These are phyloP conservation scores for Sapajus apella DNA, from an alignment of 2,113 vertebrate genomes.

Conservation along the genomic window DNA sequence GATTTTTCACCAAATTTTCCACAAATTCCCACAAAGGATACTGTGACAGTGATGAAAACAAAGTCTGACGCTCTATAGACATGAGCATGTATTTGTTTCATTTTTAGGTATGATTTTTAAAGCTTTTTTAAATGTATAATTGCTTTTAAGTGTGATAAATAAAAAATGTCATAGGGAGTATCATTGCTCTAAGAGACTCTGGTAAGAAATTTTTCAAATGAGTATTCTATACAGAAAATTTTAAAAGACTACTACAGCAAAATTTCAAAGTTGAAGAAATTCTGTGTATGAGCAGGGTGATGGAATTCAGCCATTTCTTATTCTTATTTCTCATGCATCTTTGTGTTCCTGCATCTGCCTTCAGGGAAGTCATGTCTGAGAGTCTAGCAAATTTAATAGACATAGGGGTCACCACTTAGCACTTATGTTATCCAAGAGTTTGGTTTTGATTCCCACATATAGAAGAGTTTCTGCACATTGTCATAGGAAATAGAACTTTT, in stretches of 20 bases:
- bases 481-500: background rate
- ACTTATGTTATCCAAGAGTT: background rate
- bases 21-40: background rate
- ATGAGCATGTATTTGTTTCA: background rate
- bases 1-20: background rate
- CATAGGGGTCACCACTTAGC: background rate
- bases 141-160: background rate
- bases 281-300: background rate
- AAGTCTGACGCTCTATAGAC: background rate
- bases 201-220: slow-evolving; percentile 6
- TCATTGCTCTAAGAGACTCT: background rate
- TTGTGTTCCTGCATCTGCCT: background rate
- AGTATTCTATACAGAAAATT: background rate
- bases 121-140: background rate
- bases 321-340: slow-evolving; percentile 1
- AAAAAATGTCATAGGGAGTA: background rate
- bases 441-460: background rate
- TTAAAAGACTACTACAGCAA: background rate
- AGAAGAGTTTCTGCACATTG: slow-evolving; percentile 5
- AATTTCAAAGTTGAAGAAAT: background rate
- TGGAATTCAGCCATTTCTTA: background rate
- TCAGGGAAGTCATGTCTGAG: background rate
- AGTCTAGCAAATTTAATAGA: background rate
- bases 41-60: background rate
- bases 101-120: background rate